Percentiles rank a stretch among this genome's conserved stretches.
Conservation (phyloP, 2,888 invertebrate genomes). For the Chymomyza fuscimana region DNA sequence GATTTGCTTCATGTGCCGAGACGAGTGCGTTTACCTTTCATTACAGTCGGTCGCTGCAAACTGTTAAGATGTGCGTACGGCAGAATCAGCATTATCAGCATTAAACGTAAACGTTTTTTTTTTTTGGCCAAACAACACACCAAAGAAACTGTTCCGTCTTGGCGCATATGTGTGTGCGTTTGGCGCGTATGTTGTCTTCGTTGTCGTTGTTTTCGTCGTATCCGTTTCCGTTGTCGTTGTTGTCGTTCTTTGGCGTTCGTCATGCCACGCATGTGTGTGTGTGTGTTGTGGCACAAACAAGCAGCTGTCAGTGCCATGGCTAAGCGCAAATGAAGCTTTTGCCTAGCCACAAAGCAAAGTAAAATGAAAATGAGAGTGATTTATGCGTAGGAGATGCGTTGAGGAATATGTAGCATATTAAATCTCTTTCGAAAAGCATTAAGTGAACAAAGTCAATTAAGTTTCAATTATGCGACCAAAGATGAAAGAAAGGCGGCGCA, state of each 20-base stretch:
- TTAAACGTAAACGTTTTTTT: constrained; percentile 14
- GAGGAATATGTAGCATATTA: constrained; percentile 43
- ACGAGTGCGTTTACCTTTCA: constrained; percentile 79
- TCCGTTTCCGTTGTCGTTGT: constrained; percentile 11
- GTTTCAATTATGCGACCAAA: constrained; percentile 66
- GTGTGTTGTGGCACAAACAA: constrained; percentile 23
- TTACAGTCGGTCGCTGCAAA: constrained; percentile 79
- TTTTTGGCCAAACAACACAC: constrained; percentile 17
- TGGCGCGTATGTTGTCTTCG: constrained; percentile 9
- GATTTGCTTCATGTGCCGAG: constrained; percentile 57
- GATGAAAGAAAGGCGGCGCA: constrained; percentile 66
- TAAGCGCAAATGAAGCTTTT: constrained; percentile 59
- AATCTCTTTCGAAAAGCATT: constrained; percentile 30
- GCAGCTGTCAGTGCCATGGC: constrained; percentile 20
- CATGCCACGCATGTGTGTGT: constrained; percentile 22
- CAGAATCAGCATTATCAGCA: constrained; percentile 26
- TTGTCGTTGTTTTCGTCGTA: constrained; percentile 25
- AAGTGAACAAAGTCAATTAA: constrained; percentile 54
- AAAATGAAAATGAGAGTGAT: constrained; percentile 58
- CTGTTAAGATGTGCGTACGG: constrained; percentile 76
- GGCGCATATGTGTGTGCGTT: background rate
- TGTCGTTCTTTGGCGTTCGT: constrained; percentile 12
- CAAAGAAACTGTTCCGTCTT: constrained; percentile 13
- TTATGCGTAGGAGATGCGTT: constrained; percentile 60
- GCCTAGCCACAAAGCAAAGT: constrained; percentile 5